Conservation (phyloP, 2,888 invertebrate genomes). For the Stenurella melanura region DNA sequence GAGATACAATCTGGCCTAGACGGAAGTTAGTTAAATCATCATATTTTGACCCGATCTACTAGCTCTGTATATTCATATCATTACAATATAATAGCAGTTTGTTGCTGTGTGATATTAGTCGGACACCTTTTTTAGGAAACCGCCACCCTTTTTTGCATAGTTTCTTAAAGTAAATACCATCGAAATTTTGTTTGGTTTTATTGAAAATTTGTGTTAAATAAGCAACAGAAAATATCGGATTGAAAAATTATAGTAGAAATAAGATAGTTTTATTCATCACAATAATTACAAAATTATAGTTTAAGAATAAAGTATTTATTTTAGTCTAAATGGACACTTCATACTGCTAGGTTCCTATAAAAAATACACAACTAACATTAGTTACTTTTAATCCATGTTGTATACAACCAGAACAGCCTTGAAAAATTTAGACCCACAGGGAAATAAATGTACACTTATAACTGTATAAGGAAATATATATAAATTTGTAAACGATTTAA, state of each 20-base stretch:
- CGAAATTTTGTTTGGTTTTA: constrained; percentile 38
- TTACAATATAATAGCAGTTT: too few species aligned
- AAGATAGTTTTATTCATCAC: constrained; percentile 67
- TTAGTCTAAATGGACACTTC: constrained; percentile 63
- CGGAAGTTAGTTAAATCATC: too few species aligned
- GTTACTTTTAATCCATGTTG: constrained; percentile 33
- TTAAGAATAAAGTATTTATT: constrained; percentile 63
- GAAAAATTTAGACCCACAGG: constrained; percentile 28
- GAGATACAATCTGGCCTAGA: too few species aligned
- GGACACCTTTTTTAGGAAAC: too few species aligned
- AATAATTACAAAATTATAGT: constrained; percentile 67
- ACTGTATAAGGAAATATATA: constrained; percentile 16
- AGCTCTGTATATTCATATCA: too few species aligned
- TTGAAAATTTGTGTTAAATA: constrained; percentile 41
- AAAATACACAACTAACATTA: constrained; percentile 35
- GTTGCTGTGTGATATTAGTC: too few species aligned
- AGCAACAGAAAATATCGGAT: constrained; percentile 44
- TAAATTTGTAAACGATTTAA: constrained; percentile 27
- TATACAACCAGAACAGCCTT: constrained; percentile 47
- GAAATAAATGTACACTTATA: constrained; percentile 30
- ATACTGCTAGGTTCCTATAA: constrained; percentile 61
- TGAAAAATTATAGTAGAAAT: constrained; percentile 50
- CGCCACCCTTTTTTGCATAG: too few species aligned
- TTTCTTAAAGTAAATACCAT: background rate
- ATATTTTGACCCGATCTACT: too few species aligned